A percentile compares a stretch with the other conserved stretches of the same genome.
Conservation (phyloP, 2,797 vertebrate species). For the Atherinosoma microstoma region DNA sequence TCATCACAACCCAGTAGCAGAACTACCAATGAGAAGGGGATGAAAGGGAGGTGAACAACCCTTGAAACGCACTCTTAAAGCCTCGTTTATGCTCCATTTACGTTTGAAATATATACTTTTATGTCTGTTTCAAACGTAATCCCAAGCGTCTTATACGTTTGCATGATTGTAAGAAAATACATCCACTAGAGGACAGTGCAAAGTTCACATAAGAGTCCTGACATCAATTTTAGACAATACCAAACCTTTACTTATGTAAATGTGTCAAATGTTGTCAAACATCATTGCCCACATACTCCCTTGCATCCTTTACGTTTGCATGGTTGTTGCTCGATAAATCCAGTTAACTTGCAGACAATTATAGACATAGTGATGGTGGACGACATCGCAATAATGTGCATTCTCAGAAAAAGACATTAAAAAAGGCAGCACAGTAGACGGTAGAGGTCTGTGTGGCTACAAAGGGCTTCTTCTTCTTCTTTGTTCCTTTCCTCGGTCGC, state of each 20-base stretch:
- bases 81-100: neutral
- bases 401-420: neutral
- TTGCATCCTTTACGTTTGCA: too few relatives aligned
- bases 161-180: too few relatives aligned
- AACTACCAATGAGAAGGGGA: conserved; percentile 36
- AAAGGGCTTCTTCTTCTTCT: neutral
- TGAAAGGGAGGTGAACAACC: conserved; percentile 32
- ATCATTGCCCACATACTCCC: too few relatives aligned
- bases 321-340: too few relatives aligned
- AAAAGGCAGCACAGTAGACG: neutral
- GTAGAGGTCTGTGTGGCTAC: neutral
- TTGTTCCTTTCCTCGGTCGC: neutral
- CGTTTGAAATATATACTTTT: neutral
- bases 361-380: neutral
- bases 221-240: too few relatives aligned
- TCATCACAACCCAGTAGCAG: conserved; percentile 52
- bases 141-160: neutral
- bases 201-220: too few relatives aligned
- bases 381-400: neutral
- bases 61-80: conserved; percentile 22
- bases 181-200: too few relatives aligned
- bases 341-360: neutral
- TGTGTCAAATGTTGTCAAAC: too few relatives aligned
- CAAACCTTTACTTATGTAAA: too few relatives aligned
- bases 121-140: neutral